Conservation (phyloP, 2,888 invertebrate genomes). For the Notodonta ziczac region DNA sequence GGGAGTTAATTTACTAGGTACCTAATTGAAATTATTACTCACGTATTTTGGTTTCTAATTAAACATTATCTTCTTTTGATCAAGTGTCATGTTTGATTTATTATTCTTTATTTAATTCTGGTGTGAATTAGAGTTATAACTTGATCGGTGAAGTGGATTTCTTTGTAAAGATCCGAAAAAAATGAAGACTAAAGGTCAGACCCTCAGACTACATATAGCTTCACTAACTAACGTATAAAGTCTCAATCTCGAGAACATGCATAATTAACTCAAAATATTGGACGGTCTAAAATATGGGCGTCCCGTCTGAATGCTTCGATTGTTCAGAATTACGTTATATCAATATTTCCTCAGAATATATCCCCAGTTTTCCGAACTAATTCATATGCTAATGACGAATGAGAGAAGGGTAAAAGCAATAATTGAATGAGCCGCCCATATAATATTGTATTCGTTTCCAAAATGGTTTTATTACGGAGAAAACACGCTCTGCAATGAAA, state of each 20-base stretch:
- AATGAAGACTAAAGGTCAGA: too few species aligned
- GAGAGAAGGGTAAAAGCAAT: slow-evolving; percentile 32
- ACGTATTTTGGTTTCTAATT: too few species aligned
- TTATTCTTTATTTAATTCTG: too few species aligned
- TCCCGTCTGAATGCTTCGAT: slow-evolving; percentile 4
- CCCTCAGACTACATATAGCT: too few species aligned
- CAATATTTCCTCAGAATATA: slow-evolving; percentile 30
- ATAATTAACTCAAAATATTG: background rate
- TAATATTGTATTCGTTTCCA: slow-evolving; percentile 38
- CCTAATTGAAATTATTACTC: too few species aligned
- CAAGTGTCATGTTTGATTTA: too few species aligned
- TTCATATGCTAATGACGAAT: slow-evolving; percentile 32
- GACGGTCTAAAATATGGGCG: slow-evolving; percentile 10
- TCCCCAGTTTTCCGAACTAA: slow-evolving; percentile 25
- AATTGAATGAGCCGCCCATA: slow-evolving; percentile 32
- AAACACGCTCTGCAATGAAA: slow-evolving; percentile 65
- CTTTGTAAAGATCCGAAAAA: too few species aligned
- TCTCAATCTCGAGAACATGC: background rate
- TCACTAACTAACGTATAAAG: too few species aligned
- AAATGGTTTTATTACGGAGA: slow-evolving; percentile 73
- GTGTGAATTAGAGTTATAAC: too few species aligned
- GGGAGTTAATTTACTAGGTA: too few species aligned
- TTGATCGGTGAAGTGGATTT: too few species aligned
- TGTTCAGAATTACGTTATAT: slow-evolving; percentile 14
- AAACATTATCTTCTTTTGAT: too few species aligned